These are phyloP conservation scores for Choloepus hoffmanni DNA, from an alignment of 2,113 vertebrate species.

Conservation along the genomic window DNA sequence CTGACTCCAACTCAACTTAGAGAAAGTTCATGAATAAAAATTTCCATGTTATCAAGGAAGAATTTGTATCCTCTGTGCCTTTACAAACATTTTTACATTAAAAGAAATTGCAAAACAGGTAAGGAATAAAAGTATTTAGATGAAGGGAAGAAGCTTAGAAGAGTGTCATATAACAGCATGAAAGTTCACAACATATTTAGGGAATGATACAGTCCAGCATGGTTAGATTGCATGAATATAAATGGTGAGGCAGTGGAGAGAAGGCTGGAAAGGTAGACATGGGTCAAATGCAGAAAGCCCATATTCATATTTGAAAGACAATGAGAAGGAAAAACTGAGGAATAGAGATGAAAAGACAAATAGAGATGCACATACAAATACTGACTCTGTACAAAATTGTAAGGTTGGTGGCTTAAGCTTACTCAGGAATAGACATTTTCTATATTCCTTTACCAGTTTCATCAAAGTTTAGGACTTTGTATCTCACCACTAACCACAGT, in stretches of 20 bases:
- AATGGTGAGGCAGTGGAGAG: background rate
- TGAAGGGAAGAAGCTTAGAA: background rate
- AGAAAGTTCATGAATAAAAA: background rate
- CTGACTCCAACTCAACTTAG: background rate
- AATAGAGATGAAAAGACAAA: background rate
- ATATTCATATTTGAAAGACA: background rate
- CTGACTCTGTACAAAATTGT: background rate
- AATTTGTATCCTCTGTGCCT: background rate
- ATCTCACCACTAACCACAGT: background rate
- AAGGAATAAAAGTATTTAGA: background rate
- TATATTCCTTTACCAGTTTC: background rate
- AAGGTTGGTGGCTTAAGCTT: background rate
- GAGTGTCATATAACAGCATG: background rate
- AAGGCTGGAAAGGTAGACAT: background rate
- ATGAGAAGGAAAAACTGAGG: background rate
- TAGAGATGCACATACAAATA: background rate
- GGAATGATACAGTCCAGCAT: background rate
- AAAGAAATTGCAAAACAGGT: slow-evolving; percentile 5
- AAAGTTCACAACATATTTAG: background rate
- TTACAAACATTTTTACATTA: background rate
- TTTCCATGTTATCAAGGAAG: background rate
- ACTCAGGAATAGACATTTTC: background rate
- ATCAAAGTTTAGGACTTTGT: background rate
- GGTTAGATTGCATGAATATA: background rate
- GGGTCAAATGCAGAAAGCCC: background rate